These are phyloP conservation scores for Agelastica alni DNA, from an alignment of 2,888 invertebrate genomes.

Conservation along the genomic window DNA sequence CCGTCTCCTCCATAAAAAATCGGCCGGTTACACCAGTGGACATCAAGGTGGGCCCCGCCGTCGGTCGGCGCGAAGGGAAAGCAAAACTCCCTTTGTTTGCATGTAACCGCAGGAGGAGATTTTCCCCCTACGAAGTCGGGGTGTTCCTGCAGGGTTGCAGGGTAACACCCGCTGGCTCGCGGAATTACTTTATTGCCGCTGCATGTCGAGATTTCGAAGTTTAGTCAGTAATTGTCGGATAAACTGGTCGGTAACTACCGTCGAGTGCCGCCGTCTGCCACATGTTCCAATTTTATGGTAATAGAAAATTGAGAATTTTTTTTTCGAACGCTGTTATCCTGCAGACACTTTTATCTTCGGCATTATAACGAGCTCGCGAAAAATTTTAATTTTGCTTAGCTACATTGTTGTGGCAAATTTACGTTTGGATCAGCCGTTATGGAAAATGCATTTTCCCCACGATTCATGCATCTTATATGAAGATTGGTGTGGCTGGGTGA, in stretches of 20 bases:
- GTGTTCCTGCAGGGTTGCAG: constrained; percentile 27
- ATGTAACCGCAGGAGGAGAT: constrained; percentile 44
- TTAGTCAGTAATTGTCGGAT: constrained; percentile 26
- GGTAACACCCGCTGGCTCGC: constrained; percentile 24
- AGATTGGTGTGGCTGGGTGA: too few species aligned
- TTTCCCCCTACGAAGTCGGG: constrained; percentile 23
- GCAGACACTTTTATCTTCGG: too few species aligned
- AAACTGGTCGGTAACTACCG: constrained; percentile 10
- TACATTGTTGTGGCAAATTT: too few species aligned
- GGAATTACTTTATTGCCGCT: constrained; percentile 39
- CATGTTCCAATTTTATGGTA: not conserved
- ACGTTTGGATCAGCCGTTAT: too few species aligned
- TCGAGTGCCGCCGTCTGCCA: not conserved
- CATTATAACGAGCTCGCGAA: too few species aligned
- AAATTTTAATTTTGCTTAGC: too few species aligned
- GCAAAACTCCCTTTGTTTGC: constrained; percentile 47
- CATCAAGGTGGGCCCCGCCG: constrained; percentile 20
- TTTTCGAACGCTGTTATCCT: too few species aligned
- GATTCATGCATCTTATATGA: too few species aligned
- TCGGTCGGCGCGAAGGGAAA: constrained; percentile 26
- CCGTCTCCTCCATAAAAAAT: not conserved
- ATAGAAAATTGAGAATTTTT: too few species aligned
- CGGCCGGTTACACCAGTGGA: not conserved
- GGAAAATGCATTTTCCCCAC: too few species aligned
- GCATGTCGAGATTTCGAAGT: constrained; percentile 38